Conservation (phyloP, 2,797 vertebrate species). For the Gymnothorax reevesii region DNA sequence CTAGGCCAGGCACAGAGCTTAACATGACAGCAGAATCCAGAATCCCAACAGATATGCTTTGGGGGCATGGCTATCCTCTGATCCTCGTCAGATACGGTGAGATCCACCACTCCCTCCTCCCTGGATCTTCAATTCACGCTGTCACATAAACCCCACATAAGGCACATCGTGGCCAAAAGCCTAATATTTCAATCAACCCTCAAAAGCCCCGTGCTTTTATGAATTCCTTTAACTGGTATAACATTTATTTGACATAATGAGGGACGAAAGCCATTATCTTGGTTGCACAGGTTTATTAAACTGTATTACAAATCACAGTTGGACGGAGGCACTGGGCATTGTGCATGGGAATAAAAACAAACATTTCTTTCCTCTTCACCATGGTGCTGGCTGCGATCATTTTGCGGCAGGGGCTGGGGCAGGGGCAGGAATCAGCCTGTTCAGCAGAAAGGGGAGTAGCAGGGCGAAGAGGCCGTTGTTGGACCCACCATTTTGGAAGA, state of each 20-base stretch:
- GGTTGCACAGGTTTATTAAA: neutral
- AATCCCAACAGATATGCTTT: too few relatives aligned
- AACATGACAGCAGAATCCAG: too few relatives aligned
- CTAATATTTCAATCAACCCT: neutral
- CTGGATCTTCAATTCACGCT: too few relatives aligned
- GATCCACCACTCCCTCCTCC: too few relatives aligned
- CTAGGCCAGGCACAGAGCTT: too few relatives aligned
- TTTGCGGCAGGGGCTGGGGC: neutral
- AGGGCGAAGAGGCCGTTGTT: neutral
- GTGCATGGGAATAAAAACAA: neutral
- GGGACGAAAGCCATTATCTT: neutral
- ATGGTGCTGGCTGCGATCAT: neutral
- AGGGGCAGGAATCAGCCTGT: neutral
- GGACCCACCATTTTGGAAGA: neutral
- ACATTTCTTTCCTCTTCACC: neutral
- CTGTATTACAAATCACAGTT: neutral
- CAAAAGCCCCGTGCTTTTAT: neutral
- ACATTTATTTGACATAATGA: neutral
- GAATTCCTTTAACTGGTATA: neutral
- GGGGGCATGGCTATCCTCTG: too few relatives aligned
- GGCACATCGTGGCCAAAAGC: neutral
- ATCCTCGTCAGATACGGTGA: too few relatives aligned
- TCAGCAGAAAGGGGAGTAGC: slow-evolving; percentile 1
- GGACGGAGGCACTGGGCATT: neutral
- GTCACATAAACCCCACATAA: too few relatives aligned